Conservation (phyloP, 2,797 vertebrate genomes). For the Sebastes nivosus region DNA sequence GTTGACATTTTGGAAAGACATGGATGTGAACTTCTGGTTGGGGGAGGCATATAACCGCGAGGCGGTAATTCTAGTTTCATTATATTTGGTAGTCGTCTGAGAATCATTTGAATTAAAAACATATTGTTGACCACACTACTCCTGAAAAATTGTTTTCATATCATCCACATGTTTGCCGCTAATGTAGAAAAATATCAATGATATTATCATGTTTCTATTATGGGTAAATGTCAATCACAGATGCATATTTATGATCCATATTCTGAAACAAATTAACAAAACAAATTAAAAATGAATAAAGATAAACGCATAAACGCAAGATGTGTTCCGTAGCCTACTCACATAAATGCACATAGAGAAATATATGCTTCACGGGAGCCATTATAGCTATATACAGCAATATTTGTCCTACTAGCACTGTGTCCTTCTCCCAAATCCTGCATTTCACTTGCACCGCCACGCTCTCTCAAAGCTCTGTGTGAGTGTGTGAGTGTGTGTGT, state of each 20-base stretch:
- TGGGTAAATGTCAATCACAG: background rate
- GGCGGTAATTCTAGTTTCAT: background rate
- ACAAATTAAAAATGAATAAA: background rate
- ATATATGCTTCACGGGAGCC: constrained; percentile 1
- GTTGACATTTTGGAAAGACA: no score
- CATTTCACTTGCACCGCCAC: constrained; percentile 54
- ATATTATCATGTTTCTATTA: background rate
- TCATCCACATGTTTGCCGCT: background rate
- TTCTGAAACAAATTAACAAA: background rate
- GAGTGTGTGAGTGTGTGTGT: background rate
- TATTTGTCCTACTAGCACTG: constrained; percentile 48
- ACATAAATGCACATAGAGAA: background rate
- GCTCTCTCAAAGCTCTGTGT: constrained; percentile 31
- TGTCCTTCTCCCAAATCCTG: constrained; percentile 56
- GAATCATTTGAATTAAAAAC: background rate
- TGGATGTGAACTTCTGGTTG: no score
- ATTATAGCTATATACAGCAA: constrained; percentile 26
- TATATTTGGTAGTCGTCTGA: background rate
- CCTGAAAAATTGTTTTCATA: background rate
- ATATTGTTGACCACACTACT: background rate
- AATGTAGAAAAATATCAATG: background rate
- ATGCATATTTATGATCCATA: constrained; percentile 4
- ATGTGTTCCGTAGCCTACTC: background rate
- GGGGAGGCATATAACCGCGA: no score
- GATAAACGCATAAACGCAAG: background rate